A percentile compares a stretch with the other conserved stretches of the same genome.
These are phyloP conservation scores for Malacoraja senta DNA, from an alignment of 2,797 vertebrate genomes.

Conservation along the genomic window DNA sequence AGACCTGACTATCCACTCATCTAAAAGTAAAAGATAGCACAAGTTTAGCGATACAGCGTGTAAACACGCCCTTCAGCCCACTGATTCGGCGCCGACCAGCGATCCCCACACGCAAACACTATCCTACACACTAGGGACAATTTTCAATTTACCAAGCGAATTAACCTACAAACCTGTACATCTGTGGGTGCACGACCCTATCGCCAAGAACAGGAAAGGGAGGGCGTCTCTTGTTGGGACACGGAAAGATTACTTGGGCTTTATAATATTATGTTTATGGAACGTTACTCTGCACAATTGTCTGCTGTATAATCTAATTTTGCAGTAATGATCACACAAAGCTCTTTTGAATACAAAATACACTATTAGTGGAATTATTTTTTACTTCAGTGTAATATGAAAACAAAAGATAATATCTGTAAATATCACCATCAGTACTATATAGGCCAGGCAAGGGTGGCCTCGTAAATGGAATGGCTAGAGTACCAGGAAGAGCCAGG, in stretches of 20 bases:
- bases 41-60: too few relatives aligned
- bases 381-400: background rate
- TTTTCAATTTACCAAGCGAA: too few relatives aligned
- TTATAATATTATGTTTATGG: background rate
- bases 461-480: background rate
- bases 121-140: too few relatives aligned
- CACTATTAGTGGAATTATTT: background rate
- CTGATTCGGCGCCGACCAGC: too few relatives aligned
- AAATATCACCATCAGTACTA: background rate
- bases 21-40: background rate
- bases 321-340: background rate
- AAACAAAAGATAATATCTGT: background rate
- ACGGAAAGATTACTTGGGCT: background rate
- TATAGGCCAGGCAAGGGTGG: background rate
- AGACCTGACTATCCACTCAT: background rate
- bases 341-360: background rate
- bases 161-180: too few relatives aligned
- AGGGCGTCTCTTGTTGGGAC: background rate
- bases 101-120: too few relatives aligned
- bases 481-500: background rate
- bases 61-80: too few relatives aligned
- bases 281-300: background rate
- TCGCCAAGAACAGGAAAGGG: background rate
- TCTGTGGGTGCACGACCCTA: too few relatives aligned
- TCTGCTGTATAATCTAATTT: background rate